Base-by-base conservation (phyloP, 2,113 vertebrate genomes). In the Oriolus oriolus region DNA sequence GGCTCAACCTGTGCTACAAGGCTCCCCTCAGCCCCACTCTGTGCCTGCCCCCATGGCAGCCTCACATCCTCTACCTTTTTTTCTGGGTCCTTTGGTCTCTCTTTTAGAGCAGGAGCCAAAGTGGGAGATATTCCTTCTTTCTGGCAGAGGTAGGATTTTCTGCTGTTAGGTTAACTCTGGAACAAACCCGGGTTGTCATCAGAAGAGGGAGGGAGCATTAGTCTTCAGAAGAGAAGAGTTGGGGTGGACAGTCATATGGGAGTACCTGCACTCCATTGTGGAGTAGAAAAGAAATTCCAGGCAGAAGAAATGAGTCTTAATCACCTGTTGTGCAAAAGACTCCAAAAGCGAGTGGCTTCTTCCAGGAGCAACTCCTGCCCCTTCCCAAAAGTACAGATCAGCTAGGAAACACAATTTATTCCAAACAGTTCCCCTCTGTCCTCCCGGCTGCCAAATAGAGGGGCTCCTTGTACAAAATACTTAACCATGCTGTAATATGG, bases 151-250 rank as follows among this genome's bases (percentile, higher is more conserved):
- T 1, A 71, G 44, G 27, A 44, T 45, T 35, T 78, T 77, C 31
- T 50, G 22, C 35, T 22, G 6, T 68, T 63, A 20, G 22, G 18
- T 73, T 66, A 69, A 44, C 1, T 3, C 5, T 35, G 49, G n/a
- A 35, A 64, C 6, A 53, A 76, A 68, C 33, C 0, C 0, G 1
- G 63, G 13, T 6, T 64, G 6, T 35, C 49, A 9, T 69, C 24
- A 33, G 18, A 60, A 24, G 19, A 44, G 9, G 3, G 35, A 60
- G 3, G 9, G 6, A 8, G 0, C 2, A 8, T 53, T 66, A 27
- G 5, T 33, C 44, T 31, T 80, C 26, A 56, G 41, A 71, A 71
- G 3, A 44, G 31, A 57, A n/a, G 4, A 54, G 15, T 0, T 37
- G 16, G 6, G 13, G 4, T 56, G 21, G 10, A 81, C 74, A 35